Percentiles rank a stretch among this genome's conserved stretches.
phyloP scores from a whole-genome alignment of 2,888 invertebrate genomes.

The Tuberolachnus salignus region DNA sequence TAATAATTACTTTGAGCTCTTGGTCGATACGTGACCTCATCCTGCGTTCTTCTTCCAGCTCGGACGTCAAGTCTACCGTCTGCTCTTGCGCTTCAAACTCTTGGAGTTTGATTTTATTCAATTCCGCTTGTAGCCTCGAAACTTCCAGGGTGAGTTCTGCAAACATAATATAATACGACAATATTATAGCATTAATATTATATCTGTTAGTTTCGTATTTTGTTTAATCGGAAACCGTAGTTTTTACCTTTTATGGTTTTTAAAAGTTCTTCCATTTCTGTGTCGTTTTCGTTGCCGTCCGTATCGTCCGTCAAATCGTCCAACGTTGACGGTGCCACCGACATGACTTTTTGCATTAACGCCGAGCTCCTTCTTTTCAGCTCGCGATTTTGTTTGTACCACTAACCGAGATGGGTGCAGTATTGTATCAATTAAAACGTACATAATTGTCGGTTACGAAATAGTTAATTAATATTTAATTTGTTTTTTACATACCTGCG shows the following conservation, averaged over 20 bases:
- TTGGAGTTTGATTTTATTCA: slow-evolving; percentile 69
- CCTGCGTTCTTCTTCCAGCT: slow-evolving; percentile 66
- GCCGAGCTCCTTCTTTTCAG: slow-evolving; percentile 73
- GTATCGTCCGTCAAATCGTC: slow-evolving; percentile 63
- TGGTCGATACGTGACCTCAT: slow-evolving; percentile 62
- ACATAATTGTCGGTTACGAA: not conserved
- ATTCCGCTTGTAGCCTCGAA: slow-evolving; percentile 72
- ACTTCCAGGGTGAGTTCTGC: slow-evolving; percentile 68
- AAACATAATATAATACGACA: not conserved
- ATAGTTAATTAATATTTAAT: no score
- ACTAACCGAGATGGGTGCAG: slow-evolving; percentile 63
- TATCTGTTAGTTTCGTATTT: not conserved
- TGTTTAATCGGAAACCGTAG: not conserved
- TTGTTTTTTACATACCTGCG: slow-evolving; percentile 59
- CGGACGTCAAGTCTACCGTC: slow-evolving; percentile 65
- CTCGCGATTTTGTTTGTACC: slow-evolving; percentile 79
- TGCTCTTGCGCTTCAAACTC: slow-evolving; percentile 77
- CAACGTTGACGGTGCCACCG: slow-evolving; percentile 66
- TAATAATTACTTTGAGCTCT: slow-evolving; percentile 63
- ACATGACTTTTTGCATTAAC: slow-evolving; percentile 67
- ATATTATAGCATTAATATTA: no score
- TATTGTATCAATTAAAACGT: slow-evolving; percentile 26
- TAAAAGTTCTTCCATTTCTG: slow-evolving; percentile 72
- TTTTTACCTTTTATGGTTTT: slow-evolving; percentile 67
- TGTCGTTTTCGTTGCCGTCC: slow-evolving; percentile 65